A percentile compares a stretch with the other conserved stretches of the same genome.
These are phyloP conservation scores for Ephialtes manifestator DNA, from an alignment of 2,888 invertebrate genomes.

Conservation along the genomic window DNA sequence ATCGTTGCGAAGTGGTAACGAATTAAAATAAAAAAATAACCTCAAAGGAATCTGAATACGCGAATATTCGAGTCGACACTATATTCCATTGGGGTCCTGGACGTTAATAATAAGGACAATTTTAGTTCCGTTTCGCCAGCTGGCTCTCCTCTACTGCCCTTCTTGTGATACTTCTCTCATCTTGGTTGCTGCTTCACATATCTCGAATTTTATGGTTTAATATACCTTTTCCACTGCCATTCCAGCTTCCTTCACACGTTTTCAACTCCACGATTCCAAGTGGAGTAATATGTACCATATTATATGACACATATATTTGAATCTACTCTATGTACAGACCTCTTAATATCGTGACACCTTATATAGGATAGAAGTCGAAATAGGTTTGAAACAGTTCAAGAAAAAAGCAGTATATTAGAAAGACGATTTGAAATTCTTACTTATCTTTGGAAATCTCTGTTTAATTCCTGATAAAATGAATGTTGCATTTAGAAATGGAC, in stretches of 20 bases:
- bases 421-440: neutral
- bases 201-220: constrained; percentile 44
- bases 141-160: neutral
- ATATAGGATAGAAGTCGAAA: neutral
- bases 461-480: no score
- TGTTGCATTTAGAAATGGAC: no score
- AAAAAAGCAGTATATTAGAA: neutral
- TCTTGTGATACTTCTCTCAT: constrained; percentile 5
- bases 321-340: neutral
- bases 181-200: neutral
- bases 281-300: neutral
- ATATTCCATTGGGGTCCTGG: constrained; percentile 22
- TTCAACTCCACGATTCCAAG: neutral
- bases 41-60: constrained; percentile 1
- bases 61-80: constrained; percentile 6
- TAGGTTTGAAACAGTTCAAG: neutral
- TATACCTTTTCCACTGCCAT: constrained; percentile 31
- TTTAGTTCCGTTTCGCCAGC: constrained; percentile 31
- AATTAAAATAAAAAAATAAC: constrained; percentile 59
- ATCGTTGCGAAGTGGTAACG: constrained; percentile 67
- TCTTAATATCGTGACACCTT: constrained; percentile 26
- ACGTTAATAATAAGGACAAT: constrained; percentile 7
- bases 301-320: constrained; percentile 29
- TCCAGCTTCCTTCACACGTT: constrained; percentile 34
- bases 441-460: no score